Conservation (phyloP, 2,797 vertebrate genomes). For the Cercopithecus diana region DNA sequence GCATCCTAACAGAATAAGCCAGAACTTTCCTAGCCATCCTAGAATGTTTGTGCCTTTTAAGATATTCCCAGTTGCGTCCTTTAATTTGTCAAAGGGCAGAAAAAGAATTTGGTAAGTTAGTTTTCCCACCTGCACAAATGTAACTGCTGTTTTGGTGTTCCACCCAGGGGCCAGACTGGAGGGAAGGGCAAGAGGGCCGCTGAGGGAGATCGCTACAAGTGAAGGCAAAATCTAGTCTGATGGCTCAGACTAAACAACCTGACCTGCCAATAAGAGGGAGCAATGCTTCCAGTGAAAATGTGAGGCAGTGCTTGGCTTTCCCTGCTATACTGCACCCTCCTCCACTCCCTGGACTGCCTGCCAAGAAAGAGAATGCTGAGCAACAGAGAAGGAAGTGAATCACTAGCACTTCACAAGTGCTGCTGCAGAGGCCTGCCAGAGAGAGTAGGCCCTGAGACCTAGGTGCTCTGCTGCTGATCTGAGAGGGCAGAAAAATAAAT, state of each 20-base stretch:
- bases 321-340: accelerated
- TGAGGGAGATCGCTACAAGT: neutral
- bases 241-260: neutral
- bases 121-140: neutral
- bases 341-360: accelerated
- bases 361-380: neutral
- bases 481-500: neutral
- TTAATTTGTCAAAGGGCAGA: neutral
- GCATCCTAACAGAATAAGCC: neutral
- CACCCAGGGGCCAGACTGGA: neutral
- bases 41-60: neutral
- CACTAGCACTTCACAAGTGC: neutral
- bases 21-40: neutral
- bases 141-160: neutral
- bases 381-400: neutral
- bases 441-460: neutral
- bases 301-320: neutral
- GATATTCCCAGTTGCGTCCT: neutral
- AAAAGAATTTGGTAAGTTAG: neutral
- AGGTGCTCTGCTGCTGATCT: neutral
- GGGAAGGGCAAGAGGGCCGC: neutral
- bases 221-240: neutral
- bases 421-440: neutral
- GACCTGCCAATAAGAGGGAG: no score
- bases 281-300: neutral